Conservation (phyloP, 2,888 invertebrate genomes). For the Cacoxenus indagator region DNA sequence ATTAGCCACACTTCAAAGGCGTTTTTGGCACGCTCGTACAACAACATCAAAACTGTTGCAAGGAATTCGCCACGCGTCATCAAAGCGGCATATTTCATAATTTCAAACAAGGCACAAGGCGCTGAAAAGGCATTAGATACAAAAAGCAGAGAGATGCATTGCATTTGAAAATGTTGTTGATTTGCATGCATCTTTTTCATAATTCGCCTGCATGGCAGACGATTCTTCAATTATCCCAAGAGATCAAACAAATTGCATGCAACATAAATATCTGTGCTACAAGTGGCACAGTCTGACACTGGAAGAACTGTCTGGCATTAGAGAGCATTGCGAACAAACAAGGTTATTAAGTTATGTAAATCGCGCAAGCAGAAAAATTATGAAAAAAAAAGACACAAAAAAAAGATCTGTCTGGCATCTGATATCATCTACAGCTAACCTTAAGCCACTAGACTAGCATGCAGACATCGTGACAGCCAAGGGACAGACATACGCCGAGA, state of each 20-base stretch:
- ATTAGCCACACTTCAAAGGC: slow-evolving; percentile 57
- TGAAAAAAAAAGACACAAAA: slow-evolving; percentile 38
- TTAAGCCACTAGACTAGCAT: not conserved
- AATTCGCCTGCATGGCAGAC: slow-evolving; percentile 51
- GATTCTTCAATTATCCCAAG: slow-evolving; percentile 59
- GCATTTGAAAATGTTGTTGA: slow-evolving; percentile 37
- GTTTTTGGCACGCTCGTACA: slow-evolving; percentile 27
- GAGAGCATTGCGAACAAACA: slow-evolving; percentile 40
- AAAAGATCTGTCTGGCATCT: not conserved
- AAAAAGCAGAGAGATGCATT: not conserved
- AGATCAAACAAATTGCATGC: slow-evolving; percentile 69
- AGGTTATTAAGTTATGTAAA: slow-evolving; percentile 42
- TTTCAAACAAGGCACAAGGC: slow-evolving; percentile 22
- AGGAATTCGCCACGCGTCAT: slow-evolving; percentile 35
- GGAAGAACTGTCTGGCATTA: slow-evolving; percentile 36
- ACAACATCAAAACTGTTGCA: slow-evolving; percentile 21
- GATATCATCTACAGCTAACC: not conserved
- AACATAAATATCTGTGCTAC: slow-evolving; percentile 55
- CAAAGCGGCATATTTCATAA: slow-evolving; percentile 39
- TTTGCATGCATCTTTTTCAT: slow-evolving; percentile 33
- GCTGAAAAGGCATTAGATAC: not conserved
- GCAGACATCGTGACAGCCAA: slow-evolving; percentile 19
- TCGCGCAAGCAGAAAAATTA: slow-evolving; percentile 29
- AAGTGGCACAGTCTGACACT: slow-evolving; percentile 27
- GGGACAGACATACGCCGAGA: slow-evolving; percentile 34